phyloP scores from a whole-genome alignment of 92 coral and sea anemone genomes.

The Nematostella vectensis region DNA sequence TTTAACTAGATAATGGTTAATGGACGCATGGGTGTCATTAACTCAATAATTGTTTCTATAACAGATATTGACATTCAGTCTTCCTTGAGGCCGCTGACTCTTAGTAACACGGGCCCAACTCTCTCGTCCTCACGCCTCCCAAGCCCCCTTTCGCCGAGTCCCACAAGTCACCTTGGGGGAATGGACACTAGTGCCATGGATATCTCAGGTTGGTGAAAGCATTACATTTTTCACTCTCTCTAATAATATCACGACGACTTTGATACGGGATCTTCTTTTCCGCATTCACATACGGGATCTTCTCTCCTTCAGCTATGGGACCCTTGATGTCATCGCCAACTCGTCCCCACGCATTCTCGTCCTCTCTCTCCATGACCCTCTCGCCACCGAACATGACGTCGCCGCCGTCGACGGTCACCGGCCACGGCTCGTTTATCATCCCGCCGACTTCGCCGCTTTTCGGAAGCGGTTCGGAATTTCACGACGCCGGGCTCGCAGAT shows the following conservation, averaged over 20 bases:
- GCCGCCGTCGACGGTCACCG: slow-evolving; percentile 77
- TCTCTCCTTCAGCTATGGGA: slow-evolving; percentile 43
- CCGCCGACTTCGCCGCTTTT: slow-evolving; percentile 90
- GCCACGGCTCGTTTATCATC: slow-evolving; percentile 76
- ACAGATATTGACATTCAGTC: slow-evolving; percentile 29
- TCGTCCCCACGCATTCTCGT: slow-evolving; percentile 12
- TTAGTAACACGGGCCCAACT: slow-evolving; percentile 49
- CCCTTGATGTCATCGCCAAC: slow-evolving; percentile 54
- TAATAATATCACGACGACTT: too few species aligned
- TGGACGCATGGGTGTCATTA: too few species aligned
- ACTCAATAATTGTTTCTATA: too few species aligned
- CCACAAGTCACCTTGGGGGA: slow-evolving; percentile 38
- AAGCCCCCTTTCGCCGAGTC: slow-evolving; percentile 31
- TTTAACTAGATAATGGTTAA: too few species aligned
- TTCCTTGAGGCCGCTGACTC: slow-evolving; percentile 48
- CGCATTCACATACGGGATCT: too few species aligned
- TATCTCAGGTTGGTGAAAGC: too few species aligned
- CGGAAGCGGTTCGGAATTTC: slow-evolving; percentile 71
- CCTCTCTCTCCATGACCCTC: slow-evolving; percentile 46
- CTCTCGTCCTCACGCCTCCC: slow-evolving; percentile 50
- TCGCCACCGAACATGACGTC: slow-evolving; percentile 68
- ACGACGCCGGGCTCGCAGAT: slow-evolving; percentile 51
- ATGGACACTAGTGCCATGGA: slow-evolving; percentile 21
- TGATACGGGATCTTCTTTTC: too few species aligned
- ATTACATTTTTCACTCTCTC: too few species aligned